phyloP scores from a whole-genome alignment of 2,113 vertebrate species.

The Pelecanus crispus region DNA sequence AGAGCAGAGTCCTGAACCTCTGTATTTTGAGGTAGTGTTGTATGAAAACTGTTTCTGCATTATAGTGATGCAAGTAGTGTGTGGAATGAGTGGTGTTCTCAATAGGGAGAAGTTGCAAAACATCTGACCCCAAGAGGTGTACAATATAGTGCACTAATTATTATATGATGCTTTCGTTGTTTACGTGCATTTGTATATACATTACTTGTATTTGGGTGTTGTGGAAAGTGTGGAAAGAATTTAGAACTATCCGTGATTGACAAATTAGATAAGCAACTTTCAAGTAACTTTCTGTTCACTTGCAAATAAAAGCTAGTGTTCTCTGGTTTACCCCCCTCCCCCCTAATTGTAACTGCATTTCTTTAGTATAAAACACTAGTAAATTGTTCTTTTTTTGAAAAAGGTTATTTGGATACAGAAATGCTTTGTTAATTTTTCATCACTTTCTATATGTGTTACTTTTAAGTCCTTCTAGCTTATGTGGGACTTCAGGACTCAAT shows the following conservation, averaged over 20 bases:
- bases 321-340: neutral
- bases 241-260: neutral
- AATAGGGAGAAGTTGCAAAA: neutral
- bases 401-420: neutral
- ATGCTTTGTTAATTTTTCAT: neutral
- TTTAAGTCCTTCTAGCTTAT: neutral
- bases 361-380: neutral
- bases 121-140: neutral
- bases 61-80: neutral
- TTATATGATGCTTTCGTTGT: neutral
- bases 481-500: neutral
- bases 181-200: no score
- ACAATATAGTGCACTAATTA: neutral
- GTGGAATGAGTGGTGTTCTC: neutral
- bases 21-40: conserved; percentile 89
- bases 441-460: neutral
- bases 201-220: neutral
- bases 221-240: neutral
- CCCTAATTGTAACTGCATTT: neutral
- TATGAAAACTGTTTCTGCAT: neutral
- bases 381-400: neutral
- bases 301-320: neutral
- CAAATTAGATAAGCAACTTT: neutral
- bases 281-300: neutral
- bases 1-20: conserved; percentile 80